Conservation (phyloP, 2,797 vertebrate species). For the Setipinna tenuifilis region DNA sequence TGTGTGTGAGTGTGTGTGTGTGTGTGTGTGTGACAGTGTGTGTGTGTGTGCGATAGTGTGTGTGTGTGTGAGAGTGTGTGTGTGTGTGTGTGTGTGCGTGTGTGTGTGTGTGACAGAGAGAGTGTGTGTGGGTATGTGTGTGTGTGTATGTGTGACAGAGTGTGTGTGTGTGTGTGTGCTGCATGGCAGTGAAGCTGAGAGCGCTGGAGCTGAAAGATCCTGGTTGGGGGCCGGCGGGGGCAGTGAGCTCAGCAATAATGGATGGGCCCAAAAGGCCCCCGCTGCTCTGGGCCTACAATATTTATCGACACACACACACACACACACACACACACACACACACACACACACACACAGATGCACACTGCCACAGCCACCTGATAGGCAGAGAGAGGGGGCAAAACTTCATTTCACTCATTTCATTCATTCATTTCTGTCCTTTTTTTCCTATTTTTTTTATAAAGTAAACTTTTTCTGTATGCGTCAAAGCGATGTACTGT, state of each 20-base stretch:
- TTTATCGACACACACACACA: slow-evolving; percentile 58
- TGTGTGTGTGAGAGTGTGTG: no score
- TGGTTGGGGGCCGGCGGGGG: slow-evolving; percentile 60
- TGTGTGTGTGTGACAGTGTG: no score
- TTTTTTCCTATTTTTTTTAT: neutral
- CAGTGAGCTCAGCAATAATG: slow-evolving; percentile 72
- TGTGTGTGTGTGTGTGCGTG: no score
- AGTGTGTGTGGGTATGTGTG: no score
- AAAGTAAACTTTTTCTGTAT: no score
- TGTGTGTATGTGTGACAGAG: no score
- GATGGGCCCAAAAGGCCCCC: slow-evolving; percentile 68
- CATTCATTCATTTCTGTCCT: neutral
- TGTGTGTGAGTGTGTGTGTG: no score
- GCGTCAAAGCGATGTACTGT: no score
- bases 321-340: neutral
- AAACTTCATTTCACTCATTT: neutral
- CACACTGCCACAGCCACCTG: slow-evolving; percentile 49
- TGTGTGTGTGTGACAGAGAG: no score
- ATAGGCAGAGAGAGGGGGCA: slow-evolving; percentile 7
- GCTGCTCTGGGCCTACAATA: slow-evolving; percentile 69
- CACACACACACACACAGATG: slow-evolving; percentile 59
- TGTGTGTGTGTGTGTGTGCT: no score
- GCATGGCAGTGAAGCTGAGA: no score
- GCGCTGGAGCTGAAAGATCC: slow-evolving; percentile 60
- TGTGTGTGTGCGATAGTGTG: no score